A percentile compares a stretch with the other conserved stretches of the same genome.
Conservation (phyloP, 2,113 vertebrate species). For the Paraplagusia blochii region DNA sequence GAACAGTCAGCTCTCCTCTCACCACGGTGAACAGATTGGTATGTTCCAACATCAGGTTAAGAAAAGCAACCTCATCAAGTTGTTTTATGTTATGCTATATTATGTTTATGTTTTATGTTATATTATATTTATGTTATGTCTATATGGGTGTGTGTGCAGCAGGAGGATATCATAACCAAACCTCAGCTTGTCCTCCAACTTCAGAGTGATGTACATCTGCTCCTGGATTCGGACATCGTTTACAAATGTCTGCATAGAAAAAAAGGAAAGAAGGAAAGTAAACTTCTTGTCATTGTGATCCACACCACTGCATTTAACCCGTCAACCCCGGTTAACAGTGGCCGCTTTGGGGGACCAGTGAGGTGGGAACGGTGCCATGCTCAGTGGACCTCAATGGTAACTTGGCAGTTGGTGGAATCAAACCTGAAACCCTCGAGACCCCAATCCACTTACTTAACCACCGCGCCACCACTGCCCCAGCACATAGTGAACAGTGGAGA, state of each 20-base stretch:
- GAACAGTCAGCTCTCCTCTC: slow-evolving; percentile 92
- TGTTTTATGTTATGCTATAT: too few relatives aligned
- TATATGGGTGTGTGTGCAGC: not conserved
- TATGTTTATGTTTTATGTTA: not conserved
- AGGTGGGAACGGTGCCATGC: too few relatives aligned
- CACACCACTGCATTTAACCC: too few relatives aligned
- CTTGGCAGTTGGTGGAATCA: too few relatives aligned
- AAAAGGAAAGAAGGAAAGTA: slow-evolving; percentile 13
- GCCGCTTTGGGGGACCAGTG: too few relatives aligned
- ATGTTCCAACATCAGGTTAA: slow-evolving; percentile 85
- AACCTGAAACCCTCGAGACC: too few relatives aligned
- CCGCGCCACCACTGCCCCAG: too few relatives aligned
- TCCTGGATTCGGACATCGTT: slow-evolving; percentile 97
- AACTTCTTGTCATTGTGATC: too few relatives aligned
- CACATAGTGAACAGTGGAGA: too few relatives aligned
- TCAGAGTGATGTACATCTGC: slow-evolving; percentile 95
- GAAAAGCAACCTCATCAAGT: slow-evolving; percentile 39
- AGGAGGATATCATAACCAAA: slow-evolving; percentile 99
- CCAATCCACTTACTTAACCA: too few relatives aligned
- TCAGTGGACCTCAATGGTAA: too few relatives aligned
- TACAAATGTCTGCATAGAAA: slow-evolving; percentile 87
- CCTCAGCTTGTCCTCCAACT: slow-evolving; percentile 94
- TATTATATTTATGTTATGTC: not conserved
- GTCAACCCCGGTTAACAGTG: too few relatives aligned
- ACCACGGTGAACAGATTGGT: slow-evolving; percentile 97